Evolutionary conservation across 2,113 vertebrate species (phyloP).

Genomic region (Indicator maculatus): DNA sequence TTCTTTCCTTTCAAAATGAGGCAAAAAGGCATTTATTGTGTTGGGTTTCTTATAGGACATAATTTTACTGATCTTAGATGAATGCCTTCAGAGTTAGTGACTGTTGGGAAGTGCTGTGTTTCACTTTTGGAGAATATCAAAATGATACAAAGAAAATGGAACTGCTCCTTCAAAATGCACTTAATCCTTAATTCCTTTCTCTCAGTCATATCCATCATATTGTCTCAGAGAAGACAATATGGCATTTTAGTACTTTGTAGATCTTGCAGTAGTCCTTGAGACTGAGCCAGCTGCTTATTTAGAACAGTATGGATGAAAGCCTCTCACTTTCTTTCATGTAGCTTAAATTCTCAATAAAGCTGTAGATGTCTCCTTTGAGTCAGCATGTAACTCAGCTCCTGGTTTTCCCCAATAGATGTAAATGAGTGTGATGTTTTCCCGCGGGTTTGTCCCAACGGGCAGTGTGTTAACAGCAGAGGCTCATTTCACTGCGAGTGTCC

Average conservation of each 20-base stretch:
- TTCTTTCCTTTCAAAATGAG: neutral
- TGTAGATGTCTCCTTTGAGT: neutral
- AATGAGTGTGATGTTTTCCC: slow-evolving; percentile 83
- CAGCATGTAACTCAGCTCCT: neutral
- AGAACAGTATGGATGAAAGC: neutral
- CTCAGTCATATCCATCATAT: neutral
- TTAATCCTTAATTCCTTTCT: neutral
- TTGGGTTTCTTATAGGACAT: neutral
- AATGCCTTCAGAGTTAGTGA: neutral
- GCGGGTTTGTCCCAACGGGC: slow-evolving; percentile 77
- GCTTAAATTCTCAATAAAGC: neutral
- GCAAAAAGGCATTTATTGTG: neutral
- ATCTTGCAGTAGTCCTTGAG: neutral
- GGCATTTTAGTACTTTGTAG: neutral
- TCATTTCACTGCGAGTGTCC: slow-evolving; percentile 81
- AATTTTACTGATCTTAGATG: neutral
- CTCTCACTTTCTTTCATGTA: neutral
- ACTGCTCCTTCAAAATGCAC: neutral
- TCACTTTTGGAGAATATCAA: neutral
- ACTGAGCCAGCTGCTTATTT: neutral
- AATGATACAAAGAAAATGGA: neutral
- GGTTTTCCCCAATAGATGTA: slow-evolving; percentile 68
- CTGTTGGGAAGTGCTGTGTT: neutral
- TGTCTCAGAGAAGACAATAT: neutral
- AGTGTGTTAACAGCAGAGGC: slow-evolving; percentile 78